Conservation (phyloP, 1,140 invertebrate genomes). For the Anagrus nilaparvatae region DNA sequence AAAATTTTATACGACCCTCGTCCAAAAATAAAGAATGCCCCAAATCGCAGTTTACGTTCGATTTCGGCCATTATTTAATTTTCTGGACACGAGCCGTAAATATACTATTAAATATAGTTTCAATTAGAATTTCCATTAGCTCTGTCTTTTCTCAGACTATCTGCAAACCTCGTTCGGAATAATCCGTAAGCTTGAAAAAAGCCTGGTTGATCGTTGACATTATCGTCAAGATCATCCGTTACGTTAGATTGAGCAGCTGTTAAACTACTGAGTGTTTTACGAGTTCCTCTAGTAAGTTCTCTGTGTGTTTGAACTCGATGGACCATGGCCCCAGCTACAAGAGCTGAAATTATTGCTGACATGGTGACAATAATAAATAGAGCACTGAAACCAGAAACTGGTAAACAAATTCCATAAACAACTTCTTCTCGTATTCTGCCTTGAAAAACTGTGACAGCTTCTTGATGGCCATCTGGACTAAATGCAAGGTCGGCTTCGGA, state of each 20-base stretch:
- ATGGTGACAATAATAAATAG: constrained; percentile 78
- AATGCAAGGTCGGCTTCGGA: constrained; percentile 87
- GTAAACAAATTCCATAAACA: constrained; percentile 84
- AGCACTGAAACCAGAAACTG: constrained; percentile 76
- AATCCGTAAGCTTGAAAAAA: constrained; percentile 12
- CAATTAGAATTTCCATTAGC: no score
- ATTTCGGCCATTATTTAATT: no score
- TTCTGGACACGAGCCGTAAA: no score
- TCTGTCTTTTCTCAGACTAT: not conserved
- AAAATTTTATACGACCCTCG: no score
- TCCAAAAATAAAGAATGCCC: no score
- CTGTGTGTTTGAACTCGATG: constrained; percentile 66
- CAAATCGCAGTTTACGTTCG: no score
- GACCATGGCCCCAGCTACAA: constrained; percentile 65
- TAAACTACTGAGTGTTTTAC: no score
- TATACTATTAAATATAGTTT: no score
- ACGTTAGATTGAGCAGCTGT: constrained; percentile 32
- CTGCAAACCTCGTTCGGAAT: constrained; percentile 22
- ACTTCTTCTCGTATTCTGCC: constrained; percentile 78
- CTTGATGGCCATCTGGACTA: constrained; percentile 65
- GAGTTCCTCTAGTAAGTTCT: constrained; percentile 45
- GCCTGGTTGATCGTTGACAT: constrained; percentile 19
- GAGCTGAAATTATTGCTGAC: constrained; percentile 69
- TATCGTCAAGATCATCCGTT: constrained; percentile 23
- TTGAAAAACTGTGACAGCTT: constrained; percentile 71